These are phyloP conservation scores for Phaedon cochleariae DNA, from an alignment of 2,888 invertebrate genomes.

Conservation along the genomic window DNA sequence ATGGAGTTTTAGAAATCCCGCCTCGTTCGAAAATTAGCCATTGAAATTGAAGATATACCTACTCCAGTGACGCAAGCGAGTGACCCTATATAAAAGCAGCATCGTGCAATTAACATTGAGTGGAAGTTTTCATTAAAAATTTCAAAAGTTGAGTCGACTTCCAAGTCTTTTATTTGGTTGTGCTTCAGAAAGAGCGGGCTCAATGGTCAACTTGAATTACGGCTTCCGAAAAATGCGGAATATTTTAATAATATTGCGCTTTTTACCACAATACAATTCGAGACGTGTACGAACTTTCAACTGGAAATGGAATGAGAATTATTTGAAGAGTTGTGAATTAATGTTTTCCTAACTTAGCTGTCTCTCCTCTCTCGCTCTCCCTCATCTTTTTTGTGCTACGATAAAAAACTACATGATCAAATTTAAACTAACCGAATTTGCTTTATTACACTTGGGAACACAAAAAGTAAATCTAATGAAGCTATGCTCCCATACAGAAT, in stretches of 20 bases:
- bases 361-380: conserved; percentile 6
- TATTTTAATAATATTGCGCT: conserved; percentile 46
- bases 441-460: too few species aligned
- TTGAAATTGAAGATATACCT: conserved; percentile 7
- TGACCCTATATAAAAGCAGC: conserved; percentile 42
- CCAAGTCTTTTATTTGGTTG: conserved; percentile 49
- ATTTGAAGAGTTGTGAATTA: conserved; percentile 44
- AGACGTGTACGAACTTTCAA: conserved; percentile 49
- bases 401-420: too few species aligned
- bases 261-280: conserved; percentile 46
- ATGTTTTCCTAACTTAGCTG: conserved; percentile 39
- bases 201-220: conserved; percentile 49
- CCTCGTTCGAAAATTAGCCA: background rate
- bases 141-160: conserved; percentile 48
- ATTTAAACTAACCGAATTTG: too few species aligned
- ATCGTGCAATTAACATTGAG: conserved; percentile 55
- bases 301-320: conserved; percentile 48
- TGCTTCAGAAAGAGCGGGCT: conserved; percentile 46
- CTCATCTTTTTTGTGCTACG: too few species aligned
- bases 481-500: too few species aligned
- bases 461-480: too few species aligned
- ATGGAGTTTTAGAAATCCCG: background rate
- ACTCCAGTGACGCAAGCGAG: conserved; percentile 14
- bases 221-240: conserved; percentile 45
- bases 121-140: conserved; percentile 55